Evolutionary conservation across 2,797 vertebrate genomes (phyloP).

Genomic region (Etheostoma nigrum): DNA sequence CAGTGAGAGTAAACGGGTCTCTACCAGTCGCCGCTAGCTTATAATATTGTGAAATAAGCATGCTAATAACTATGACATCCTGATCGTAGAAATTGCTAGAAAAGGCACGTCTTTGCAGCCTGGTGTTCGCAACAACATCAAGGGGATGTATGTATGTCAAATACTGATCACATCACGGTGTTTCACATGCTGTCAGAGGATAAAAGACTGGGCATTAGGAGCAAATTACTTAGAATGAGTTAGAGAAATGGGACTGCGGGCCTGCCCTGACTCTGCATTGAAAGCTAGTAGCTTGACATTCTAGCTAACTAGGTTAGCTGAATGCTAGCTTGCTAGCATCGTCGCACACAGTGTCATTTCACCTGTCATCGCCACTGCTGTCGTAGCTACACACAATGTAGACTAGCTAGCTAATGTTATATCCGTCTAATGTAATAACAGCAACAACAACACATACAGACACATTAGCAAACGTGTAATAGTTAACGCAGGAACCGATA

Average conservation of each 20-base stretch:
- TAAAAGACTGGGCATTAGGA: not conserved
- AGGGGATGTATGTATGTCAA: not conserved
- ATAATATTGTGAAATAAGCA: conserved; percentile 42
- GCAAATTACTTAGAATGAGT: conserved; percentile 11
- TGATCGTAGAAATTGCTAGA: conserved; percentile 58
- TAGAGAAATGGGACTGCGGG: conserved; percentile 41
- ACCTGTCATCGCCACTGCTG: conserved; percentile 49
- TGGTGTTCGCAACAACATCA: not conserved
- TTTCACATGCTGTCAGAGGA: not conserved
- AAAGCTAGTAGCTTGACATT: conserved; percentile 62
- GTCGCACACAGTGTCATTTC: conserved; percentile 53
- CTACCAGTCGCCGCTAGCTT: conserved; percentile 24
- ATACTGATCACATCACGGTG: not conserved
- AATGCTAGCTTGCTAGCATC: conserved; percentile 49
- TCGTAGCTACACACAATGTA: not conserved
- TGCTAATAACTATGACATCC: conserved; percentile 45
- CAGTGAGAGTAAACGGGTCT: conserved; percentile 22
- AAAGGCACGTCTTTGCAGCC: conserved; percentile 19
- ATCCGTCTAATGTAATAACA: not conserved
- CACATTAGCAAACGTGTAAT: accelerated
- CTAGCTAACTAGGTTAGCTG: conserved; percentile 48
- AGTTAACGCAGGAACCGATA: not conserved
- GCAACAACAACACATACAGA: too few relatives aligned
- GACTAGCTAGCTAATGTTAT: not conserved
- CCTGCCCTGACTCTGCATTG: conserved; percentile 75